These are phyloP conservation scores for Agapornis canus DNA, from an alignment of 2,797 vertebrate species.

Conservation along the genomic window DNA sequence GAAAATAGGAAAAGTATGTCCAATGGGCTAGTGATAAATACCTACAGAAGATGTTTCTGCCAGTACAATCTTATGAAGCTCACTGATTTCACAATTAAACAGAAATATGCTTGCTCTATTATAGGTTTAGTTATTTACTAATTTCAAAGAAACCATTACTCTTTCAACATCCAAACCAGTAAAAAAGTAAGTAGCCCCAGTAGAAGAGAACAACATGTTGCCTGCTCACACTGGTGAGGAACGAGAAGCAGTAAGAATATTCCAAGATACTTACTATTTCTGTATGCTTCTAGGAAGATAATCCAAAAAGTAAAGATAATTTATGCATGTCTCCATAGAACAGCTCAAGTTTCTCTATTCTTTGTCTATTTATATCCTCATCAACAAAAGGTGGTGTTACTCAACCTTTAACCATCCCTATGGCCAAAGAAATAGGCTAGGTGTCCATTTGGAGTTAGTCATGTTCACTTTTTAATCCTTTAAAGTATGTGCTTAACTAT, in stretches of 20 bases:
- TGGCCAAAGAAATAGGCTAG: background rate
- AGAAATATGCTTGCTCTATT: background rate
- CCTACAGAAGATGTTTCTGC: background rate
- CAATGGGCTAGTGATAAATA: background rate
- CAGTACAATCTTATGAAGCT: background rate
- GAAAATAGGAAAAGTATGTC: background rate
- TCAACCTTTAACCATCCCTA: background rate
- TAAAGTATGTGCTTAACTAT: background rate
- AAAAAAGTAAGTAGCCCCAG: background rate
- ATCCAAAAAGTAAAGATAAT: background rate
- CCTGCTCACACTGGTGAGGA: background rate
- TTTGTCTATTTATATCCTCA: background rate
- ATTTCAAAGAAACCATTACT: background rate
- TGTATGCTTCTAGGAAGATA: background rate
- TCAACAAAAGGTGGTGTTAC: background rate
- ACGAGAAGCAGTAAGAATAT: background rate
- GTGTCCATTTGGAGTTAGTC: background rate
- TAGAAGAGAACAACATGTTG: background rate
- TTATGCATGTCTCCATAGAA: background rate
- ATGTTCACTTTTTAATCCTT: background rate
- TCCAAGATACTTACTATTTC: background rate
- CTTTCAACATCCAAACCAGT: background rate
- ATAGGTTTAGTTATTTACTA: background rate
- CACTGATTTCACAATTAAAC: background rate
- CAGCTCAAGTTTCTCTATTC: background rate